Evolutionary conservation across 1,140 invertebrate species (phyloP).

Genomic region (Gryllus bimaculatus): DNA sequence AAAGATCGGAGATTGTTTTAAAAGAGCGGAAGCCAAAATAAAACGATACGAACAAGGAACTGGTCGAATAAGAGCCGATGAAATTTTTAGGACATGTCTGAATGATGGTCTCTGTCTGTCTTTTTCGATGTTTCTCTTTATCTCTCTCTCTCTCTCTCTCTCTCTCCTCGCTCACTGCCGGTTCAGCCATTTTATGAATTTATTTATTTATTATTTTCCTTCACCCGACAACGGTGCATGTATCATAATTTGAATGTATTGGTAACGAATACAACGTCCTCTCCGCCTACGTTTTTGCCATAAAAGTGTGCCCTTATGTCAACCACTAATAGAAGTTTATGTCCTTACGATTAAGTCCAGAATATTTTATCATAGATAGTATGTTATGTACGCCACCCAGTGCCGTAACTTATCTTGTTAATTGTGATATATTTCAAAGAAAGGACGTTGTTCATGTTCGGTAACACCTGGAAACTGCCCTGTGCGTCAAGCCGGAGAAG

Average conservation of each 20-base stretch:
- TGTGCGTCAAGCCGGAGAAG: neutral
- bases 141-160: neutral
- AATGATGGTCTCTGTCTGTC: too few relatives aligned
- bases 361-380: neutral
- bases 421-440: neutral
- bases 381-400: neutral
- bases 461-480: neutral
- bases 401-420: neutral
- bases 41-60: neutral
- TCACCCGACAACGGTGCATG: neutral
- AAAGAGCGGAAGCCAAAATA: neutral
- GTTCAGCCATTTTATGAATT: neutral
- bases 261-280: neutral
- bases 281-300: neutral
- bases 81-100: neutral
- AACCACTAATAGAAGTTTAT: neutral
- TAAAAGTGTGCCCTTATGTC: neutral
- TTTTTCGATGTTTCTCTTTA: too few relatives aligned
- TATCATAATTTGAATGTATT: neutral
- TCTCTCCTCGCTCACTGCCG: neutral
- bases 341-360: neutral
- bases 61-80: neutral
- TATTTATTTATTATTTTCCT: constrained; percentile 2
- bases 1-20: neutral
- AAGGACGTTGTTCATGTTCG: neutral